phyloP scores from a whole-genome alignment of 2,888 invertebrate species.

The Pherbina coryleti region DNA sequence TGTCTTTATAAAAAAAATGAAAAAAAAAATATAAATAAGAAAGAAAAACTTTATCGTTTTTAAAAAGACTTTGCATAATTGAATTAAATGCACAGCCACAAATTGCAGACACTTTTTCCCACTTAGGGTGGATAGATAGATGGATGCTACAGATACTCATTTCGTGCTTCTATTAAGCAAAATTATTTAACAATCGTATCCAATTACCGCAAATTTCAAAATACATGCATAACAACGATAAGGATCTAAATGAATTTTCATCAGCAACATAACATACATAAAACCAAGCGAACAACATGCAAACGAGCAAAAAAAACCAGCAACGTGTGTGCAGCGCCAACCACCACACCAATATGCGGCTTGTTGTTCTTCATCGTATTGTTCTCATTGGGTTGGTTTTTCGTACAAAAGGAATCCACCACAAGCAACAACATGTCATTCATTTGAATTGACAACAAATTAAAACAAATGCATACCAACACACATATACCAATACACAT shows the following conservation, averaged over 20 bases:
- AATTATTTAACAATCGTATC: conserved; percentile 46
- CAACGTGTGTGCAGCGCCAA: neutral
- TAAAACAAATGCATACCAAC: conserved; percentile 13
- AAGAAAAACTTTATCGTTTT: neutral
- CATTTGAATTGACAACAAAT: conserved; percentile 42
- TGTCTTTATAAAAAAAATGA: neutral
- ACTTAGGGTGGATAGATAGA: neutral
- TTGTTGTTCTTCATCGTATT: neutral
- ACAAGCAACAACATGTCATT: conserved; percentile 39
- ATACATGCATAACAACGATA: conserved; percentile 29
- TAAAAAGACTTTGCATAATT: neutral
- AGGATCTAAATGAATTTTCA: conserved; percentile 40
- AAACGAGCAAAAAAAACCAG: neutral
- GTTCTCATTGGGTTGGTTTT: neutral
- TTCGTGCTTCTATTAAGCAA: conserved; percentile 29
- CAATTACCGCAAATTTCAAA: conserved; percentile 42
- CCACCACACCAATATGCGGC: conserved; percentile 35
- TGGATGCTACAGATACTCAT: neutral
- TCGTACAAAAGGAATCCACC: conserved; percentile 15
- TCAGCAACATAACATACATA: conserved; percentile 4
- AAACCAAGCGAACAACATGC: neutral
- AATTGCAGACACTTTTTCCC: neutral
- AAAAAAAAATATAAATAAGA: conserved; percentile 15
- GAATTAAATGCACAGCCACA: conserved; percentile 19
- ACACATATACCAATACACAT: neutral